Evolutionary conservation across 1,140 invertebrate genomes (phyloP), one percentile per base, ranked within the genome.

Genomic region (Rhagoletis zephyria): DNA sequence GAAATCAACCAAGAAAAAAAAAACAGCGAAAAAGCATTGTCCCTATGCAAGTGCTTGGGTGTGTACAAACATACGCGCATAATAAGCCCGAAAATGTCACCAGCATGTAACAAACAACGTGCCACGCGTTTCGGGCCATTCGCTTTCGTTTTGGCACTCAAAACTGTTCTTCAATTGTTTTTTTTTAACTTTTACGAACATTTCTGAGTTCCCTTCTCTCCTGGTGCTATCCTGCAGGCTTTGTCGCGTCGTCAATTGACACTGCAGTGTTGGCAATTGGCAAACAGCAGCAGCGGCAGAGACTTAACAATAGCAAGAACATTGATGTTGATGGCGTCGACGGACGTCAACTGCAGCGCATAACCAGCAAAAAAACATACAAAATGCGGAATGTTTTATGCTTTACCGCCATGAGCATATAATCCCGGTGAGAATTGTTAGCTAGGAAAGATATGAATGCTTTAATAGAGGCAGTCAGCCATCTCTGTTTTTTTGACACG

Each of bases 251-350:
- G 42, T 74, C 67, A n/a, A 74, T 45, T 48, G 67, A 74, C 67
- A 74, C 67, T 74, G 67, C 67, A 74, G 67, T 48, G 67, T 74
- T 74, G 42, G 67, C 45, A 74, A 74, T 74, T 74, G 40, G 30
- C 67, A 74, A 74, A 74, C 67, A 63, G 61, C 61, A 63, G 51
- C 61, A 14, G 12, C 61, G 45, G 67, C 67, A 74, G 65, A 10
- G 42, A 67, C 10, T 40, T 67, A 40, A 42, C 65, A 67, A 67
- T 67, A 12, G 40, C 67, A 74, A 74, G 40, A 74, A 48, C 40
- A 74, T n/a, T 74, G 67, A 74, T 45, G 67, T 40, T 48, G 40
- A n/a, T 74, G 67, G 67, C 67, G 42, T 5, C 67, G 40, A 45
- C 67, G 42, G 67, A 74, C 45, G 42, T 74, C 67, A 45, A 74